Base-by-base conservation (phyloP, 2,113 vertebrate species). In the Narcine bancroftii region DNA sequence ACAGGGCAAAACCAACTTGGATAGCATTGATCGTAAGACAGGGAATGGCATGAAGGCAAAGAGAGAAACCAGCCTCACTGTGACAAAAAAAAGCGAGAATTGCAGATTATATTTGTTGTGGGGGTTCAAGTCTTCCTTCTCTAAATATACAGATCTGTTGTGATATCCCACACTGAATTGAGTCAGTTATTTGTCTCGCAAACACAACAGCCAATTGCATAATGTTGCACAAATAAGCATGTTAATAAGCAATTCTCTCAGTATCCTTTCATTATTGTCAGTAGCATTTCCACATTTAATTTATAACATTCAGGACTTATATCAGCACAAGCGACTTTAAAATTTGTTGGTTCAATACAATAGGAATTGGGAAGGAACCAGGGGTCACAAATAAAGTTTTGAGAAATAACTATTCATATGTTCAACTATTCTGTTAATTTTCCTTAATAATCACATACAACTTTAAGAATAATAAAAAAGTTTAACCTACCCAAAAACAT, bases 11-110 rank as follows among this genome's bases (percentile, higher is more conserved):
- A 99, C 96, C 92, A 97, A 95, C 95, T 98, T 98, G 21, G 99
- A 99, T 95, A 99, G 95, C 97, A 99, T 98, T 92, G 98, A 96
- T 24, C 99, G 96, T 45, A 99, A 94, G 72, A 99, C 95, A 7
- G 99, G 97, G 73, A 97, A 94, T 0, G 99, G 98, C 96, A 99
- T 96, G 53, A 97, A 92, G 15, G 94, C 93, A 60, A 99, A 94
- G 1, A 98, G 93, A 94, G 97, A 95, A 0, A 97, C 97, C 47
- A 98, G 53, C 93, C 97, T 96, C 89, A 96, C 99, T 99, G 95
- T 21, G 94, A 94, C 93, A 93, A 53, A 92, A 93, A 47, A 92
- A 42, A 15, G 15, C 11, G 26, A 72, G 36, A 76, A 36, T 17
- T 26, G 24, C 87, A 91, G 19, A 45, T 69, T 24, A 29, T 11